Conservation (phyloP, 2,113 vertebrate species). For the Mesembrinibis cayennensis region DNA sequence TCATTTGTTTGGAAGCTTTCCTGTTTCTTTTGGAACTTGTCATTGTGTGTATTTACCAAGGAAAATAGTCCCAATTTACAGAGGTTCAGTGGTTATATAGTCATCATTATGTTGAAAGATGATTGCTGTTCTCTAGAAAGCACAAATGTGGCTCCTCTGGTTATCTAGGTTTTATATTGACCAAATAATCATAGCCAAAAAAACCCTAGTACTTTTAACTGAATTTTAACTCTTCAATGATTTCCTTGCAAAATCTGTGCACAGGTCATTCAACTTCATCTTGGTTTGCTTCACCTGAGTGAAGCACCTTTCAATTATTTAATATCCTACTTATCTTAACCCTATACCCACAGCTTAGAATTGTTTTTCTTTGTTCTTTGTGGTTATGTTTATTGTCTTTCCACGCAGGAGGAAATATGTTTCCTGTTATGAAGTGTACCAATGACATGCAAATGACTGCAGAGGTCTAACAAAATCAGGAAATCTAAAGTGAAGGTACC, state of each 20-base stretch:
- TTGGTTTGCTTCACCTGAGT: background rate
- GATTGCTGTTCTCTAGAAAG: background rate
- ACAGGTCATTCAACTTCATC: conserved; percentile 36
- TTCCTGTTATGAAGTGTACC: background rate
- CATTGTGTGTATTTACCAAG: background rate
- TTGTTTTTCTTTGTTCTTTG: background rate
- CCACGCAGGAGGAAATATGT: background rate
- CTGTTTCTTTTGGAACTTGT: background rate
- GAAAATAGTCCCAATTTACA: background rate
- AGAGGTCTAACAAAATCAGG: background rate
- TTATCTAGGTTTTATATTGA: background rate
- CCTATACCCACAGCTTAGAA: background rate
- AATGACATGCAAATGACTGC: background rate
- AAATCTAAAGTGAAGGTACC: background rate
- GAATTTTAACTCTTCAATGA: background rate
- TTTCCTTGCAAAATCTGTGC: background rate
- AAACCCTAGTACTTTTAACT: background rate
- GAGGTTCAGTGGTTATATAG: background rate
- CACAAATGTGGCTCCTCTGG: background rate
- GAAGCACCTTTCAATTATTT: conserved; percentile 35
- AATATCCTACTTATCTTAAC: background rate
- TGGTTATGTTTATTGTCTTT: background rate
- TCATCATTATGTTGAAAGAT: background rate
- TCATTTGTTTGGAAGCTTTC: background rate
- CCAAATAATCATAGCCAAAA: background rate